Base-by-base conservation (phyloP, 1,140 invertebrate species). In the Mactra quadrangularis region DNA sequence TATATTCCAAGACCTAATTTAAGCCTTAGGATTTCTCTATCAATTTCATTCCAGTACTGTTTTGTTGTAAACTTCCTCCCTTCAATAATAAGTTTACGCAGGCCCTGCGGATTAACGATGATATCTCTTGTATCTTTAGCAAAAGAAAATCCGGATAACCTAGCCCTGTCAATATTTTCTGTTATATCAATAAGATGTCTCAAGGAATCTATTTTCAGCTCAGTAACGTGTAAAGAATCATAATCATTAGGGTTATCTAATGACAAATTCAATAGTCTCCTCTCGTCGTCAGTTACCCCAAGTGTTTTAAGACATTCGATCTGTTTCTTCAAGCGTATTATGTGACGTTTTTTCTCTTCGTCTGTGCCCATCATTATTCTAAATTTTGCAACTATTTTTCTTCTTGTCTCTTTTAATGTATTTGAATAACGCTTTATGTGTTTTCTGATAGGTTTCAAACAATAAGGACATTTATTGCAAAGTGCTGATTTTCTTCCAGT, bases 341-440 rank as follows among this genome's bases (percentile, higher is more conserved):
- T 27, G 7, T 45, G 11, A 19, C 25, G 3, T 19, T 41, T 74
- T 59, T 33, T 35, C 47, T 57, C 55, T 38, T 35, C 22, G 4
- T 35, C 35, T 22, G 35, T 38, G 38, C 71, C 55, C 0, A 45
- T 3, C n/a, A 15, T 9, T n/a, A 19, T 0, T n/a, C 6, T 35
- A 29, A 22, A 57, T n/a, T 38, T 74, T 33, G 57, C 31, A 33
- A 29, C 7, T 33, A 57, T 59, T 47, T 74, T 41, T n/a, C 0
- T 4, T 25, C 55, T 27, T 38, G 35, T 57, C 35, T 31, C 7
- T 33, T 74, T 74, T 35, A 74, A 45, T 6, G n/a, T 59, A 41
- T 55, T 57, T 27, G 71, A 38, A 59, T 74, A 74, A 19, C 71
- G 71, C 25, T 41, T 59, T 3, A 74, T 38, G 25, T 59, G 19